Conservation (phyloP, 2,888 invertebrate genomes). For the Lordiphosa fenestrarum region DNA sequence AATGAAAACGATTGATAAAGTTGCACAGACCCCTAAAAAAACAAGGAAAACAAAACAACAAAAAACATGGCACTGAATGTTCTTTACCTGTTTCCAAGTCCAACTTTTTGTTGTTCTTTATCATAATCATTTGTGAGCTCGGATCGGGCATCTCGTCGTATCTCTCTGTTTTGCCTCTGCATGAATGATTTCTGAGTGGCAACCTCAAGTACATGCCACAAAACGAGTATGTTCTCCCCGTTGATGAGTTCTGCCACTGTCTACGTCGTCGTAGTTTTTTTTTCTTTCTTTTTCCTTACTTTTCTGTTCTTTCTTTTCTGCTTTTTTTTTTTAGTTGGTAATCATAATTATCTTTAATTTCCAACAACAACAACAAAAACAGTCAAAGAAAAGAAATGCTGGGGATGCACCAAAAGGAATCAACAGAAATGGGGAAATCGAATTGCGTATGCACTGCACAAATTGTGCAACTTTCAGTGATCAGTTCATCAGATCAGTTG, state of each 20-base stretch:
- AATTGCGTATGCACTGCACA: background rate
- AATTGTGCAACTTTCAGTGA: background rate
- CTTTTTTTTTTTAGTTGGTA: conserved; percentile 45
- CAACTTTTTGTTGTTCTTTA: conserved; percentile 36
- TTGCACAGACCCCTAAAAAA: background rate
- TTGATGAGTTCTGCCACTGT: conserved; percentile 17
- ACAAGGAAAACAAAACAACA: no score
- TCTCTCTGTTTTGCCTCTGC: conserved; percentile 32
- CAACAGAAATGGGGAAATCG: background rate
- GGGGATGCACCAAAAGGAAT: conserved; percentile 24
- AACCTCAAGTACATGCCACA: conserved; percentile 20
- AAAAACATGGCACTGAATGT: conserved; percentile 49
- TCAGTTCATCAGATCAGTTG: no score
- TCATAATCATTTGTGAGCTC: conserved; percentile 59
- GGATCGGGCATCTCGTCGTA: conserved; percentile 39
- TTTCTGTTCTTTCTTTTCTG: background rate
- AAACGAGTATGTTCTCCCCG: conserved; percentile 2
- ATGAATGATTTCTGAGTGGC: conserved; percentile 53
- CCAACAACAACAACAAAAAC: conserved; percentile 23
- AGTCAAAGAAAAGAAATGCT: conserved; percentile 28
- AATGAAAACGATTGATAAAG: background rate
- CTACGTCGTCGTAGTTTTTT: background rate
- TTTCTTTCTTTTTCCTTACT: background rate
- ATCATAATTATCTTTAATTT: conserved; percentile 66
- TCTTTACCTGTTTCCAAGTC: conserved; percentile 47